Conservation (phyloP, 2,797 vertebrate species). For the Dromococcyx pavoninus region DNA sequence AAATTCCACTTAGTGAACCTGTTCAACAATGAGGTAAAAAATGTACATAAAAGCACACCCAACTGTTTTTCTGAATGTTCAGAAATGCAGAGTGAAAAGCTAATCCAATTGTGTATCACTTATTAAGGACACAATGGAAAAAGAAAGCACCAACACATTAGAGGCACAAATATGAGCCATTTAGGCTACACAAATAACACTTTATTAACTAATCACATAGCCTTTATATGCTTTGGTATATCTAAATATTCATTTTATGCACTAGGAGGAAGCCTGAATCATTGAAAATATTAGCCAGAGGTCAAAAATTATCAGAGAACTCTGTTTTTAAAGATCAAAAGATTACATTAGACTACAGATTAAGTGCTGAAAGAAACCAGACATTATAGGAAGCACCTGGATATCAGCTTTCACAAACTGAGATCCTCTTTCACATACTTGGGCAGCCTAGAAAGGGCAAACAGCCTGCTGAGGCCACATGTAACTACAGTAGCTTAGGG, state of each 20-base stretch:
- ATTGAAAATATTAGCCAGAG: background rate
- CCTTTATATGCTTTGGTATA: background rate
- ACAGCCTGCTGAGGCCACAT: background rate
- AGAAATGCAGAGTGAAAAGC: background rate
- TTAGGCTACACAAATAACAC: background rate
- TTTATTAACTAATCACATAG: background rate
- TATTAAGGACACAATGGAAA: background rate
- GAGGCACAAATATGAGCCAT: background rate
- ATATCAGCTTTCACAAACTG: background rate
- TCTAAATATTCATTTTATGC: background rate
- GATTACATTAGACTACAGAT: background rate
- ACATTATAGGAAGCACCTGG: background rate
- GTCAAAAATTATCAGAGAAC: background rate
- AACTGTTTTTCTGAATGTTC: background rate
- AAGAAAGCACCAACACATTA: background rate
- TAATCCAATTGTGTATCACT: accelerated
- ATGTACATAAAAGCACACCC: background rate
- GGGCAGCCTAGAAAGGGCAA: background rate
- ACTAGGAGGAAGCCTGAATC: background rate
- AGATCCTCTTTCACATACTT: background rate
- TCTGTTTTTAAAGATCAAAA: background rate
- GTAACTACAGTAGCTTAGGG: background rate
- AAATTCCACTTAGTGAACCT: background rate
- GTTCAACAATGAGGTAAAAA: background rate
- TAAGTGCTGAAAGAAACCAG: background rate